Percentiles rank a stretch among this genome's conserved stretches.
These are phyloP conservation scores for Oryzaephilus surinamensis DNA, from an alignment of 1,140 invertebrate genomes.

Conservation along the genomic window DNA sequence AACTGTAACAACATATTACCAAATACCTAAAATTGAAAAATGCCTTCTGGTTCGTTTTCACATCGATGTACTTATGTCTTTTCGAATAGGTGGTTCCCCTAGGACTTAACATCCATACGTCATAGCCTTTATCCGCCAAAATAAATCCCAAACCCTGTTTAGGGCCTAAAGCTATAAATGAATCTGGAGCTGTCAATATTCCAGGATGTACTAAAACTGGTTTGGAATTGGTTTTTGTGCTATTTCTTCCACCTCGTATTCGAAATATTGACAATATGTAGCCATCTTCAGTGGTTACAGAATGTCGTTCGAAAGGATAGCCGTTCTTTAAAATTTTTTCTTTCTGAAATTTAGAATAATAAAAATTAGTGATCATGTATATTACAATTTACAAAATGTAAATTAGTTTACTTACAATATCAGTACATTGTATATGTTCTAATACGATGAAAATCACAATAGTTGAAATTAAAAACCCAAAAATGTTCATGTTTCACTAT, in stretches of 20 bases:
- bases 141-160: constrained; percentile 46
- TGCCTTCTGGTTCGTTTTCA: constrained; percentile 42
- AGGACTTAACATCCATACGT: constrained; percentile 62
- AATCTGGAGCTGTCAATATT: too few species aligned
- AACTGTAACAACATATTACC: too few species aligned
- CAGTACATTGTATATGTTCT: too few species aligned
- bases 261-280: constrained; percentile 60
- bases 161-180: constrained; percentile 46
- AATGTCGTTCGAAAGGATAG: constrained; percentile 54
- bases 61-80: constrained; percentile 42
- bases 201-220: too few species aligned
- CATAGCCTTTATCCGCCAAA: constrained; percentile 57
- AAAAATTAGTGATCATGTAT: too few species aligned
- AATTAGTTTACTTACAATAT: too few species aligned
- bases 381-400: too few species aligned
- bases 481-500: too few species aligned
- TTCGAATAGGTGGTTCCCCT: constrained; percentile 51
- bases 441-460: too few species aligned
- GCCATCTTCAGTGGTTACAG: constrained; percentile 55
- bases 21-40: constrained; percentile 50
- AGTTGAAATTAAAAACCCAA: too few species aligned
- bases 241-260: constrained; percentile 40
- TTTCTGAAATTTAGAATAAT: constrained; percentile 38
- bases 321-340: constrained; percentile 50
- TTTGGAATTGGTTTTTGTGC: too few species aligned